Evolutionary conservation across 2,797 vertebrate genomes (phyloP).

Genomic region (Discoglossus pictus): DNA sequence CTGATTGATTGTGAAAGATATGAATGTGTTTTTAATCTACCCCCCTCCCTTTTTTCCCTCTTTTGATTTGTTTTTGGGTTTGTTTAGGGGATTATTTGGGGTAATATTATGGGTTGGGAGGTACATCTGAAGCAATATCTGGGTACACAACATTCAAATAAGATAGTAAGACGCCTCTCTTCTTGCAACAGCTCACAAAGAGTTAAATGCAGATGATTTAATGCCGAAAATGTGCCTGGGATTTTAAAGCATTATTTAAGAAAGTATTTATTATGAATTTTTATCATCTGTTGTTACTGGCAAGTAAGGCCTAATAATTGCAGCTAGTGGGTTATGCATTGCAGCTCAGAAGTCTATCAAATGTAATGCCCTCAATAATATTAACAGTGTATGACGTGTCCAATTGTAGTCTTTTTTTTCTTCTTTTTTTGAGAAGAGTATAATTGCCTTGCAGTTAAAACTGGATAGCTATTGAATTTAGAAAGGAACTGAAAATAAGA

Average conservation of each 20-base stretch:
- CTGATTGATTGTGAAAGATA: conserved; percentile 66
- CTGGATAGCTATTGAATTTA: conserved; percentile 39
- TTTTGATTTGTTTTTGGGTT: conserved; percentile 61
- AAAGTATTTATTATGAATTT: conserved; percentile 61
- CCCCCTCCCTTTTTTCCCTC: conserved; percentile 10
- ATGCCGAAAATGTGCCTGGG: conserved; percentile 30
- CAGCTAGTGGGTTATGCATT: conserved; percentile 21
- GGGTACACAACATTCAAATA: conserved; percentile 29
- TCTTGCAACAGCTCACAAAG: not conserved
- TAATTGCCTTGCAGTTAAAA: conserved; percentile 32
- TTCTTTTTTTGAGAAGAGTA: not conserved
- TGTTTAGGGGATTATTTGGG: conserved; percentile 44
- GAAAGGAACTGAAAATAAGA: conserved; percentile 1
- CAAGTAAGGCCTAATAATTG: conserved; percentile 44
- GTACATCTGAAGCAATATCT: conserved; percentile 64
- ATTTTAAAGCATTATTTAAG: conserved; percentile 43
- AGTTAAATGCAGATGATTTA: conserved; percentile 27
- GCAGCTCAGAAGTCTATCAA: not conserved
- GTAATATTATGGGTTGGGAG: conserved; percentile 45
- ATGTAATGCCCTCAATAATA: conserved; percentile 45
- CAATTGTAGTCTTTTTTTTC: conserved; percentile 7
- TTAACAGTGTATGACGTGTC: conserved; percentile 23
- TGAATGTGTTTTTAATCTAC: conserved; percentile 56
- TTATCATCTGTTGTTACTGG: conserved; percentile 55
- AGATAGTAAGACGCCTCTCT: conserved; percentile 18